Evolutionary conservation across 2,113 vertebrate genomes (phyloP).

Genomic region (Morone chrysops): DNA sequence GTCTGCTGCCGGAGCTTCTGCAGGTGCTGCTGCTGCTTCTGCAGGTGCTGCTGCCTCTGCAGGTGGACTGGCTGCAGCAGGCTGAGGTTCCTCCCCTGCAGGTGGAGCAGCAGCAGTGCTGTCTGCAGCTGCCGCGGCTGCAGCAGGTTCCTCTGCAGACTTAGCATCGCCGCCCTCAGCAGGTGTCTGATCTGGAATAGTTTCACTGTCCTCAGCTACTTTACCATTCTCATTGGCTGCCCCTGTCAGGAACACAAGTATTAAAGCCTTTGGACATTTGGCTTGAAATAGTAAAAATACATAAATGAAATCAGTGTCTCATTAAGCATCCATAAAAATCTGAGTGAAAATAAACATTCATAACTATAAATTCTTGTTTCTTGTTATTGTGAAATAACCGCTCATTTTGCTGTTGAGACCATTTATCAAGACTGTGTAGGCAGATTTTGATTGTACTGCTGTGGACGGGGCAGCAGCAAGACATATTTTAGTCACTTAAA

Average conservation of each 20-base stretch:
- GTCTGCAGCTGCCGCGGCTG: conserved; percentile 16
- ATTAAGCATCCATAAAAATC: too few species aligned
- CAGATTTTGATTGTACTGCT: too few species aligned
- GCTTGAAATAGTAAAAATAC: too few species aligned
- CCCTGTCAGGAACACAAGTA: conserved; percentile 56
- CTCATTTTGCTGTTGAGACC: too few species aligned
- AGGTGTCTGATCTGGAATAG: conserved; percentile 74
- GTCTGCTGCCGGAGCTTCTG: conserved; percentile 44
- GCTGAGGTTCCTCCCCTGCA: conserved; percentile 40
- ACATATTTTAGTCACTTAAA: too few species aligned
- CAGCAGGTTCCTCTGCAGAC: conserved; percentile 38
- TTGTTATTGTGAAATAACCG: too few species aligned
- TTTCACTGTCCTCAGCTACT: conserved; percentile 74
- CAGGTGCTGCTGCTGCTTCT: conserved; percentile 23
- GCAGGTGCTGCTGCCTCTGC: conserved; percentile 12
- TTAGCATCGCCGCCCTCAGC: conserved; percentile 24
- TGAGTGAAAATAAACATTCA: too few species aligned
- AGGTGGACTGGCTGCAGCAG: conserved; percentile 8
- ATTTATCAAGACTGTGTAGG: too few species aligned
- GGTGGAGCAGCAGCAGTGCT: conserved; percentile 33
- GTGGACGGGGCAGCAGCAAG: too few species aligned
- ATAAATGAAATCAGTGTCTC: too few species aligned
- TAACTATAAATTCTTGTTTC: too few species aligned
- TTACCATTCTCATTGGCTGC: conserved; percentile 72
- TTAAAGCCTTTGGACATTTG: too few species aligned